Conservation (phyloP, 2,113 vertebrate species). For the Chauna torquata region DNA sequence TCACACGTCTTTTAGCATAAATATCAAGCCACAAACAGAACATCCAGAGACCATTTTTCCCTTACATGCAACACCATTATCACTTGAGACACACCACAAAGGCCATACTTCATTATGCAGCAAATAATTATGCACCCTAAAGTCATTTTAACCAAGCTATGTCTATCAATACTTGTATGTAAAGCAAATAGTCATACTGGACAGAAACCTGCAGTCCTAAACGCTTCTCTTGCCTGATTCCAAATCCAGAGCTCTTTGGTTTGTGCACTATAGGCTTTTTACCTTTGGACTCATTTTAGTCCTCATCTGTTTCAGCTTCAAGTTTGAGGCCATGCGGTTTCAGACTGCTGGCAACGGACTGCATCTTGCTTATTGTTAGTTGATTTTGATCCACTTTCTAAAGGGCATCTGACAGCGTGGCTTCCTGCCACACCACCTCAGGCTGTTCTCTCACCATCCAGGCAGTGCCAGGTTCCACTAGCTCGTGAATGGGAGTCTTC, state of each 20-base stretch:
- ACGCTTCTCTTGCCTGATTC: not conserved
- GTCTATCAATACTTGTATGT: not conserved
- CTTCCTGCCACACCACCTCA: slow-evolving; percentile 47
- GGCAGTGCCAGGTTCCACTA: slow-evolving; percentile 35
- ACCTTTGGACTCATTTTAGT: slow-evolving; percentile 45
- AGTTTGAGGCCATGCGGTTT: slow-evolving; percentile 11
- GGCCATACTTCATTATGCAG: not conserved
- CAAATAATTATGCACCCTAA: not conserved
- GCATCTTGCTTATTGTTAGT: slow-evolving; percentile 30
- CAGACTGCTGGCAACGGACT: slow-evolving; percentile 29
- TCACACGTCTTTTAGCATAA: not conserved
- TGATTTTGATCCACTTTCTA: slow-evolving; percentile 35
- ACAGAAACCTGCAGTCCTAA: slow-evolving; percentile 12
- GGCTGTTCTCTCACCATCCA: not conserved
- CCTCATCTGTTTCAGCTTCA: slow-evolving; percentile 67
- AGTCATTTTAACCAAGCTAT: not conserved
- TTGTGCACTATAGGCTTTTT: slow-evolving; percentile 19
- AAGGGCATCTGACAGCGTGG: slow-evolving; percentile 19
- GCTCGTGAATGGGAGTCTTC: slow-evolving; percentile 39
- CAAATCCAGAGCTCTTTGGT: slow-evolving; percentile 13
- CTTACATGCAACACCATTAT: not conserved
- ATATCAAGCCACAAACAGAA: not conserved
- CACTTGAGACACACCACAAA: not conserved
- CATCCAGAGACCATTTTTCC: not conserved
- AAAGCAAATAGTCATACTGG: not conserved